Evolutionary conservation across 2,797 vertebrate species (phyloP), one percentile per base, ranked within the genome.

Genomic region (Pseudochaenichthys georgianus): DNA sequence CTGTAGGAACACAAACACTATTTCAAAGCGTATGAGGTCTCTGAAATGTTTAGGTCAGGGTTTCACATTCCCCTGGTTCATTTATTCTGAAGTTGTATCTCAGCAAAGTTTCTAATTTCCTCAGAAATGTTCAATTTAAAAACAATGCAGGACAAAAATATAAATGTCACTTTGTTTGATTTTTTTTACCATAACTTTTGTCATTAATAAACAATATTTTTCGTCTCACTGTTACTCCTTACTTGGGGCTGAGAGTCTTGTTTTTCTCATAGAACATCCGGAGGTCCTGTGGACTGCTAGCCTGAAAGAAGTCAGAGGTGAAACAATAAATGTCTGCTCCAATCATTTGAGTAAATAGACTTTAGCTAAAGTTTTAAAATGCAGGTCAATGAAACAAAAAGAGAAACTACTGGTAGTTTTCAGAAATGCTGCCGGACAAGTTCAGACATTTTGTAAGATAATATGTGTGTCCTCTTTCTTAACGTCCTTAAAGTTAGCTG

Each of bases 211-310:
- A 15, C 2, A 21, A 16, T 43, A 52, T 28, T 16, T 15, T 21
- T 52, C 3, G 50, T 59, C n/a, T 78, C 5, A 31, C 7, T 53
- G 19, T 5, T 47, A 83, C 93, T 95, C 92, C 97, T 97, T 94
- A 99, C 98, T 95, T 97, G 48, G 98, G 98, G 76, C 95, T 96
- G 68, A 99, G 96, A 68, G 93, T 97, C 95, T 97, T 99, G 93
- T 99, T 98, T 94, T 98, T 99, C 88, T 99, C 98, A 15, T 99
- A 99, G 93, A 98, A 99, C 77, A 99, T 94, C 57, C 98, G 97
- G 52, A 99, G 97, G 78, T 99, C 97, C 88, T 99, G 98, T 3
- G 98, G 98, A 87, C 97, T 99, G 94, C 97, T 99, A 67, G 98
- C 98, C 98, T 99, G 82, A 3, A 46, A 38, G 4, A 28, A 28